Conservation (phyloP, 1,140 invertebrate species). For the Camponotus floridanus region DNA sequence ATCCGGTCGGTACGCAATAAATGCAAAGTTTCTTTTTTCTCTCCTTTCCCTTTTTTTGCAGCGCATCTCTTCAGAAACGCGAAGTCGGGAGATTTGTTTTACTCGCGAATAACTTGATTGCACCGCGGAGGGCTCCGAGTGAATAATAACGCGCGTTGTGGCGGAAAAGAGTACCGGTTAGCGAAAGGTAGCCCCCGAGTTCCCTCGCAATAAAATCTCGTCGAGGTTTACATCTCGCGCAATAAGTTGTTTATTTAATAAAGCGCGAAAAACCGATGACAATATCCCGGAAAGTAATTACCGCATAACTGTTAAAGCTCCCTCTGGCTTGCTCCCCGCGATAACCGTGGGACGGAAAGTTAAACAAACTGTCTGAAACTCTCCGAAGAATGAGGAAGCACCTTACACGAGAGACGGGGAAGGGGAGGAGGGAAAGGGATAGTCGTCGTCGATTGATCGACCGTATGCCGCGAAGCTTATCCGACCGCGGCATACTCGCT, state of each 20-base stretch:
- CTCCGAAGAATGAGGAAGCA: slow-evolving; percentile 21
- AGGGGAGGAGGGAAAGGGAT: neutral
- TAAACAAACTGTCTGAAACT: slow-evolving; percentile 58
- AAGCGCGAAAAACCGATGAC: slow-evolving; percentile 47
- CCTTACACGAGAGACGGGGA: no score
- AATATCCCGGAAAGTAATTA: slow-evolving; percentile 59
- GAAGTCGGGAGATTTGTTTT: slow-evolving; percentile 49
- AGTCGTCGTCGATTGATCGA: slow-evolving; percentile 67
- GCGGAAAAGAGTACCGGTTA: slow-evolving; percentile 37
- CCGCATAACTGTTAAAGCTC: slow-evolving; percentile 55
- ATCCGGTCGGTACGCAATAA: slow-evolving; percentile 56
- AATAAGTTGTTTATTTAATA: slow-evolving; percentile 63
- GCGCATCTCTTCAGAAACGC: slow-evolving; percentile 31
- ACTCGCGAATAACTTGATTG: slow-evolving; percentile 61
- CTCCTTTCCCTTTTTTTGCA: neutral
- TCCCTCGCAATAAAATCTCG: slow-evolving; percentile 56
- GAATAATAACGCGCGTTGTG: slow-evolving; percentile 57
- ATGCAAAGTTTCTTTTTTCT: slow-evolving; percentile 23
- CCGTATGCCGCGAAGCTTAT: slow-evolving; percentile 63
- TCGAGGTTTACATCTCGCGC: slow-evolving; percentile 60
- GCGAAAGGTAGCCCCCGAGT: slow-evolving; percentile 38
- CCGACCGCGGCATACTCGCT: slow-evolving; percentile 41
- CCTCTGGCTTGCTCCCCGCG: slow-evolving; percentile 16
- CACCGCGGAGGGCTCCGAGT: slow-evolving; percentile 27
- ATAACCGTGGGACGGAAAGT: slow-evolving; percentile 55